These are phyloP conservation scores for Seriola quinqueradiata DNA, from an alignment of 2,113 vertebrate genomes.

Conservation along the genomic window DNA sequence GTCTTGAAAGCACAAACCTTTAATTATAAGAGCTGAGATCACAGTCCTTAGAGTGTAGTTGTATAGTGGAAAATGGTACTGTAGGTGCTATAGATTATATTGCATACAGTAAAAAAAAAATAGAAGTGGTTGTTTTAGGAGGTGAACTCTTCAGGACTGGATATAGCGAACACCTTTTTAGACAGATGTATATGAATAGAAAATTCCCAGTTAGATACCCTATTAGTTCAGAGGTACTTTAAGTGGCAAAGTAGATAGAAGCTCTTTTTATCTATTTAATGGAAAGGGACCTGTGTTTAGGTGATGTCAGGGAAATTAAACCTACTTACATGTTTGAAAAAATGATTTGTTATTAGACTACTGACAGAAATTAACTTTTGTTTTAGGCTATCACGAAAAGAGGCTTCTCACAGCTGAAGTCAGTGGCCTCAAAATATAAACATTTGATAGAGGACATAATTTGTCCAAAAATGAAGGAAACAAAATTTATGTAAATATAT, in stretches of 20 bases:
- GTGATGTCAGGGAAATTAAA: constrained; percentile 48
- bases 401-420: constrained; percentile 7
- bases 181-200: constrained; percentile 21
- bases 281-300: constrained; percentile 8
- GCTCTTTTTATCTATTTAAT: constrained; percentile 34
- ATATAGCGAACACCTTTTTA: constrained; percentile 28
- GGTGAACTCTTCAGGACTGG: constrained; percentile 34
- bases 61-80: constrained; percentile 25
- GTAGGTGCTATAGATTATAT: constrained; percentile 60
- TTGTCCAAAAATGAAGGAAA: not conserved
- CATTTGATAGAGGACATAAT: not conserved
- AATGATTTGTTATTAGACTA: not conserved
- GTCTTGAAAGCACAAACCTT: constrained; percentile 83
- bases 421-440: constrained; percentile 4
- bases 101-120: constrained; percentile 38
- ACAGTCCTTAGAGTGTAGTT: constrained; percentile 40
- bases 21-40: constrained; percentile 43
- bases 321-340: constrained; percentile 5
- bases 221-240: constrained; percentile 18
- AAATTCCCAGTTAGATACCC: constrained; percentile 21
- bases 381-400: constrained; percentile 5
- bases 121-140: constrained; percentile 6
- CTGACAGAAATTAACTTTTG: constrained; percentile 10
- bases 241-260: constrained; percentile 13
- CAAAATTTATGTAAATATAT: constrained; percentile 50